Percentiles rank a stretch among this genome's conserved stretches.
phyloP scores from a whole-genome alignment of 1,140 invertebrate species.

The Caenorhabditis tropicalis region DNA sequence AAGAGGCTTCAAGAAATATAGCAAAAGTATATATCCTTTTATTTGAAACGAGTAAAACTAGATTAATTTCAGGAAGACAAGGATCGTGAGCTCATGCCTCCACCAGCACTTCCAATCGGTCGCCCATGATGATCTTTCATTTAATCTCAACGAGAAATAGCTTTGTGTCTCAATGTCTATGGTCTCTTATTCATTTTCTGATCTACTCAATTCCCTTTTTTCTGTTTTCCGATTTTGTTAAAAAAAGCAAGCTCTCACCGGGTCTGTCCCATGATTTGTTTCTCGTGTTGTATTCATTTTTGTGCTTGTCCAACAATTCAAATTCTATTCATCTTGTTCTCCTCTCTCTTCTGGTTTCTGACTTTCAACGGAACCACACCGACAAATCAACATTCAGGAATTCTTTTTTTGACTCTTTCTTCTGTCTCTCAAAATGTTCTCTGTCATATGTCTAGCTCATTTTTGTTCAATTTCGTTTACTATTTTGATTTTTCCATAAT shows the following conservation, averaged over 20 bases:
- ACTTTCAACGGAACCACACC: neutral
- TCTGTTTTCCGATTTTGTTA: neutral
- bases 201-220: neutral
- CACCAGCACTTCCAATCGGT: slow-evolving; percentile 53
- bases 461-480: neutral
- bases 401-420: neutral
- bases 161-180: neutral
- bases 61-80: slow-evolving; percentile 39
- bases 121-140: neutral
- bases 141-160: neutral
- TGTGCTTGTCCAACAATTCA: neutral
- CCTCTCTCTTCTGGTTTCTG: neutral
- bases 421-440: neutral
- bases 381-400: neutral
- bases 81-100: slow-evolving; percentile 57
- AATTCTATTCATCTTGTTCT: neutral
- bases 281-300: slow-evolving; percentile 17
- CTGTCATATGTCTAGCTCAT: slow-evolving; percentile 23
- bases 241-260: neutral
- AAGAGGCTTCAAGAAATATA: slow-evolving; percentile 22
- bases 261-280: neutral
- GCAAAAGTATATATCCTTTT: neutral
- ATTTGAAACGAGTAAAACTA: neutral
- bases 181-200: neutral
- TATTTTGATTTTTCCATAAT: neutral